Percentiles rank a stretch among this genome's conserved stretches.
phyloP scores from a whole-genome alignment of 1,140 invertebrate genomes.

The Conus betulinus region DNA sequence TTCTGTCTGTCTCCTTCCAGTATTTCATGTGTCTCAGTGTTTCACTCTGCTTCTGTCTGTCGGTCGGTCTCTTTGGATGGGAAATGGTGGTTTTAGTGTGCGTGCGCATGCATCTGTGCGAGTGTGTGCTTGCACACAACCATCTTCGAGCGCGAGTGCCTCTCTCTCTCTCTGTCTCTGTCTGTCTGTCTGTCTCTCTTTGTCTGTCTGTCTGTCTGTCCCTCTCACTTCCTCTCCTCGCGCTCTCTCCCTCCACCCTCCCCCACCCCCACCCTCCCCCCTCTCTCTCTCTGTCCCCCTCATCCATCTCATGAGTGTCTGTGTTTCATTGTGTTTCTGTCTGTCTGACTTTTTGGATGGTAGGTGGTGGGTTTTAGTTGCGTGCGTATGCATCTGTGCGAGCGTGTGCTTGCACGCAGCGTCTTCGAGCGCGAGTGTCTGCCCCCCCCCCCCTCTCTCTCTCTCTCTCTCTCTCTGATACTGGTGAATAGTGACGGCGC shows the following conservation, averaged over 20 bases:
- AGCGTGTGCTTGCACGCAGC: not conserved
- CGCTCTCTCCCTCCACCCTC: not conserved
- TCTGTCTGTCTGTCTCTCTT: not conserved
- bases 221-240: not conserved
- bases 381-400: not conserved
- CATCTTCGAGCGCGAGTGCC: too few species aligned
- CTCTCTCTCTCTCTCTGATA: too few species aligned
- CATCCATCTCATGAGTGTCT: not conserved
- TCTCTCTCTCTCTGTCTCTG: not conserved
- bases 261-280: not conserved
- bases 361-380: not conserved
- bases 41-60: not conserved
- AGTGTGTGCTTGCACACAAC: not conserved
- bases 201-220: not conserved
- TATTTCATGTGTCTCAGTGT: not conserved
- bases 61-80: not conserved
- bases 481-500: too few species aligned
- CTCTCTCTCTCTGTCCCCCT: not conserved
- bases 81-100: not conserved
- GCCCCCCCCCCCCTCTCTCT: too few species aligned
- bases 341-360: not conserved
- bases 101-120: not conserved
- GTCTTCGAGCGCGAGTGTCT: too few species aligned
- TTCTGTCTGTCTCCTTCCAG: too few species aligned
- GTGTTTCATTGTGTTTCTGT: not conserved